Evolutionary conservation across 2,797 vertebrate genomes (phyloP).

Genomic region (Pyrocephalus nanus): DNA sequence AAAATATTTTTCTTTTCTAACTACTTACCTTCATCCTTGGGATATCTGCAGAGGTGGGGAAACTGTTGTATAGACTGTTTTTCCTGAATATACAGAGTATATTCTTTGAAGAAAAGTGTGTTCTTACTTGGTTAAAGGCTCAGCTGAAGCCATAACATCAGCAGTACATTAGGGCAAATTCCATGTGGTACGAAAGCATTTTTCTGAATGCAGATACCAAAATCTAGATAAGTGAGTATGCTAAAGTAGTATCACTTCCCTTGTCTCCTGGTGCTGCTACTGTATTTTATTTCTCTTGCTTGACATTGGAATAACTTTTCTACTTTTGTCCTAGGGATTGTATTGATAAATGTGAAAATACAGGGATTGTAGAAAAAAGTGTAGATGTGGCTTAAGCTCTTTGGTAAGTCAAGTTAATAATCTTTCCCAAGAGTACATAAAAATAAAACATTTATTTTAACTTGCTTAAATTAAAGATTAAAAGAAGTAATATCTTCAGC

Average conservation of each 20-base stretch:
- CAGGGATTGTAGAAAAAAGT: not conserved
- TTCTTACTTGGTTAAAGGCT: not conserved
- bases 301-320: not conserved
- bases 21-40: not conserved
- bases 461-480: not conserved
- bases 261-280: not conserved
- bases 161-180: not conserved
- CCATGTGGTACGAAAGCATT: not conserved
- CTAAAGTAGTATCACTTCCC: not conserved
- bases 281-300: not conserved
- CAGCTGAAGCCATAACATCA: not conserved
- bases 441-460: not conserved
- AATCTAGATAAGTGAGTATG: not conserved
- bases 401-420: not conserved
- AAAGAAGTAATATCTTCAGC: not conserved
- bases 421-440: not conserved
- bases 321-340: not conserved
- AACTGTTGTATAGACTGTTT: not conserved
- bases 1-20: not conserved
- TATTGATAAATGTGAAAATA: not conserved
- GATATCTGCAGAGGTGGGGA: not conserved
- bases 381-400: not conserved
- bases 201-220: not conserved
- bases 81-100: rapidly evolving
- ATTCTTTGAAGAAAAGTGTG: not conserved